Evolutionary conservation across 2,797 vertebrate genomes (phyloP), one percentile per base, ranked within the genome.

Genomic region (Urosaurus nigricauda): DNA sequence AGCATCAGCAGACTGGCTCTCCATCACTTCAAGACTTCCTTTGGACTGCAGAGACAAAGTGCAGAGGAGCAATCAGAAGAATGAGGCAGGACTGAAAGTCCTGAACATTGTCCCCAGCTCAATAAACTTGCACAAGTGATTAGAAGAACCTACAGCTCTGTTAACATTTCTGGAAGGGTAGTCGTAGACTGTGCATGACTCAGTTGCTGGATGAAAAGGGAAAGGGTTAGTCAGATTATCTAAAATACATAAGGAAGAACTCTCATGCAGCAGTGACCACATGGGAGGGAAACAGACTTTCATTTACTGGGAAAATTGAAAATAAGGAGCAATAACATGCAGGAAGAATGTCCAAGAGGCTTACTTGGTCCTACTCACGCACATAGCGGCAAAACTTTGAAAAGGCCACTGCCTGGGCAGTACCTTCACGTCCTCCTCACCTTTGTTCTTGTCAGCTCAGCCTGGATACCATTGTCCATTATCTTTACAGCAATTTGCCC

Each of bases 401-500:
- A 88, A 83, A 90, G 86, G 84, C 89, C 88, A 90, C 85, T 89
- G 78, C 40, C 8, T 37, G 75, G 86, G 80, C 47, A 1, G 82
- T 79, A 83, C 60, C 21, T 68, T 84, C 91, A 73, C 87, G 51
- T 83, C 56, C 68, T 91, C 88, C 96, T 95, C 90, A 97, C 97
- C 97, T 96, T 97, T 0, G 95, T 95, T 94, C 97, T 96, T 96
- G 98, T 98, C 92, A 97, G 96, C 93, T 98, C 98, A 93, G 98
- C 98, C 95, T 99, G 98, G 94, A 99, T 98, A 86, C 98, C 98
- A 1, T 99, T 99, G 96, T 99, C 98, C 97, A 99, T 97, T 90
- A 98, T 97, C 96, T 99, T 99, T 93, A 98, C 98, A 32, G 98
- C 97, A 87, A 99, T 96, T 92, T 99, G 98, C 11, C 98, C 97